These are phyloP conservation scores for Nemurella pictetii DNA, from an alignment of 2,888 invertebrate genomes.

Conservation along the genomic window DNA sequence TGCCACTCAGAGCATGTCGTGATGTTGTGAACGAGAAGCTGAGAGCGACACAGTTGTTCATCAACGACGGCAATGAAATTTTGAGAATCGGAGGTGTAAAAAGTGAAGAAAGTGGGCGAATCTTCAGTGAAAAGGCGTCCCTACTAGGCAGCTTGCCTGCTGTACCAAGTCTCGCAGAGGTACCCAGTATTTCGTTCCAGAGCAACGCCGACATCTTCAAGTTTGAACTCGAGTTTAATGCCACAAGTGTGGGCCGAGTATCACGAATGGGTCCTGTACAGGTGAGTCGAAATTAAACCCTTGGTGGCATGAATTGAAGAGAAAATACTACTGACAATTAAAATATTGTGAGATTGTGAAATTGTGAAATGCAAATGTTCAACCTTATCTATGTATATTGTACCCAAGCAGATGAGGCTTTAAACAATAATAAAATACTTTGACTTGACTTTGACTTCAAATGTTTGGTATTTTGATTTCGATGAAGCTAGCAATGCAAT, in stretches of 20 bases:
- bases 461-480: too few species aligned
- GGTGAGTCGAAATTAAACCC: constrained; percentile 47
- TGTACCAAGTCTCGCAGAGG: constrained; percentile 59
- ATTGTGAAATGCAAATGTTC: too few species aligned
- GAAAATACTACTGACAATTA: too few species aligned
- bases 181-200: constrained; percentile 58
- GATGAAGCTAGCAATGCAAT: too few species aligned
- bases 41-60: constrained; percentile 49
- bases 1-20: constrained; percentile 52
- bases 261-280: constrained; percentile 52
- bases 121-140: constrained; percentile 44
- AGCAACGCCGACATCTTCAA: constrained; percentile 51
- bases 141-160: constrained; percentile 58
- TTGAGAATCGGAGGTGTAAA: constrained; percentile 43
- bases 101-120: constrained; percentile 26
- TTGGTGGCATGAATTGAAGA: too few species aligned
- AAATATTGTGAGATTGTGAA: too few species aligned
- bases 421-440: too few species aligned
- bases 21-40: constrained; percentile 51
- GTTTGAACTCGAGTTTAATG: constrained; percentile 43
- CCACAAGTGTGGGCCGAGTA: constrained; percentile 48
- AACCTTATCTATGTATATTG: not conserved
- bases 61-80: constrained; percentile 47
- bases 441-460: too few species aligned
- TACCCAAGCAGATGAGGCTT: not conserved